Percentiles rank a stretch among this genome's conserved stretches.
These are phyloP conservation scores for Sinocyclocheilus grahami DNA, from an alignment of 2,113 vertebrate species.

Conservation along the genomic window DNA sequence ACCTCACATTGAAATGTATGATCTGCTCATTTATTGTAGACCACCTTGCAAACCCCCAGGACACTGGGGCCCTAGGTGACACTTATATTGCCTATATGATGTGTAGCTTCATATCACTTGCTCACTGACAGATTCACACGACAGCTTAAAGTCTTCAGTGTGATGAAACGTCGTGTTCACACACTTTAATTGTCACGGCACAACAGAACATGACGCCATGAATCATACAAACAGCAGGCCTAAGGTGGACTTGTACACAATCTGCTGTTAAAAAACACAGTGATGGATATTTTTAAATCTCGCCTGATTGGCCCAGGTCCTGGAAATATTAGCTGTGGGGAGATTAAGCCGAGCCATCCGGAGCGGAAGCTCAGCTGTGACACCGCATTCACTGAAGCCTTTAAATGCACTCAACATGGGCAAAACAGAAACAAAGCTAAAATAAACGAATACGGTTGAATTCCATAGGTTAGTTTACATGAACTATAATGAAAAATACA, in stretches of 20 bases:
- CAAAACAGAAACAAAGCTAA: slow-evolving; percentile 5
- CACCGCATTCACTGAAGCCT: slow-evolving; percentile 34
- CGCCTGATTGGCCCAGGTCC: slow-evolving; percentile 37
- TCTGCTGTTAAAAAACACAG: slow-evolving; percentile 9
- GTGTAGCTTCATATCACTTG: neutral
- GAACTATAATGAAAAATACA: too few relatives aligned
- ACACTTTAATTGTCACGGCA: slow-evolving; percentile 28
- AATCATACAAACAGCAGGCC: slow-evolving; percentile 48
- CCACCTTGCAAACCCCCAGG: neutral
- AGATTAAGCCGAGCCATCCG: slow-evolving; percentile 50
- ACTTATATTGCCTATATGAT: neutral
- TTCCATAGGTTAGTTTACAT: neutral
- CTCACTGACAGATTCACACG: slow-evolving; percentile 35
- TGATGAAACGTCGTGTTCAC: slow-evolving; percentile 27
- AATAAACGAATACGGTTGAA: neutral
- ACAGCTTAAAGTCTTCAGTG: slow-evolving; percentile 14
- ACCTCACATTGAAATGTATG: neutral
- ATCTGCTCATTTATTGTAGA: neutral
- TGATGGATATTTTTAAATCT: slow-evolving; percentile 35
- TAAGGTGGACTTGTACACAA: neutral
- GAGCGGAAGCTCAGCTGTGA: slow-evolving; percentile 51
- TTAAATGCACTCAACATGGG: slow-evolving; percentile 12
- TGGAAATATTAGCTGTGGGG: slow-evolving; percentile 35
- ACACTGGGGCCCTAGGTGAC: neutral
- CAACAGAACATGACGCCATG: slow-evolving; percentile 30